A percentile compares a stretch with the other conserved stretches of the same genome.
phyloP scores from a whole-genome alignment of 1,140 invertebrate species.

The Akabosia matsudoensis region DNA sequence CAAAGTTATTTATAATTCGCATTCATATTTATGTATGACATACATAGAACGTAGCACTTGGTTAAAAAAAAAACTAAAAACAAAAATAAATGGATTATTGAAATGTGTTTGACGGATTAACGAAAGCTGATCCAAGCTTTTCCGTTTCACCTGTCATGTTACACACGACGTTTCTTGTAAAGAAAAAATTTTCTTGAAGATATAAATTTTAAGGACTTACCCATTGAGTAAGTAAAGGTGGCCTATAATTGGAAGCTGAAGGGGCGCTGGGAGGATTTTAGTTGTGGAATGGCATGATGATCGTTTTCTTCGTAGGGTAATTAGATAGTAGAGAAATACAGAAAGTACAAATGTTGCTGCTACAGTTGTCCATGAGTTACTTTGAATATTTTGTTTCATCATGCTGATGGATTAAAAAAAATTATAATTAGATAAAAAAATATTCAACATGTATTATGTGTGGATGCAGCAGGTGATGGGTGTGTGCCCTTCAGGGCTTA shows the following conservation, averaged over 20 bases:
- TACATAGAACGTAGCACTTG: background rate
- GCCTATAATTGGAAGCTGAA: conserved; percentile 35
- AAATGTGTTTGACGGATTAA: background rate
- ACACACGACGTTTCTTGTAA: conserved; percentile 1
- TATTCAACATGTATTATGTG: background rate
- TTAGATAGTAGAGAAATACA: background rate
- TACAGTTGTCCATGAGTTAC: conserved; percentile 13
- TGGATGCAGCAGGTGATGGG: background rate
- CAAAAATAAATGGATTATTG: too few species aligned
- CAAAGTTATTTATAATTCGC: too few species aligned
- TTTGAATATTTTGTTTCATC: conserved; percentile 9
- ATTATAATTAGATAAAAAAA: background rate
- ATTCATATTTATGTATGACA: background rate
- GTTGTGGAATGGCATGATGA: conserved; percentile 6
- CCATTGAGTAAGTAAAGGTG: conserved; percentile 42
- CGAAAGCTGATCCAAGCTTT: background rate
- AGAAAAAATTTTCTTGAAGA: background rate
- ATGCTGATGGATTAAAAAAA: background rate
- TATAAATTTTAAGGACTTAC: conserved; percentile 27
- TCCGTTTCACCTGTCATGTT: background rate
- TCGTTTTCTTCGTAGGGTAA: background rate
- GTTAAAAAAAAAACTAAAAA: too few species aligned
- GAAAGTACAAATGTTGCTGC: conserved; percentile 16
- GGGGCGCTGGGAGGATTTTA: conserved; percentile 32
- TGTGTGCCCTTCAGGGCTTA: too few species aligned